phyloP scores from a whole-genome alignment of 1,140 invertebrate genomes.

The Heliconius hewitsoni region DNA sequence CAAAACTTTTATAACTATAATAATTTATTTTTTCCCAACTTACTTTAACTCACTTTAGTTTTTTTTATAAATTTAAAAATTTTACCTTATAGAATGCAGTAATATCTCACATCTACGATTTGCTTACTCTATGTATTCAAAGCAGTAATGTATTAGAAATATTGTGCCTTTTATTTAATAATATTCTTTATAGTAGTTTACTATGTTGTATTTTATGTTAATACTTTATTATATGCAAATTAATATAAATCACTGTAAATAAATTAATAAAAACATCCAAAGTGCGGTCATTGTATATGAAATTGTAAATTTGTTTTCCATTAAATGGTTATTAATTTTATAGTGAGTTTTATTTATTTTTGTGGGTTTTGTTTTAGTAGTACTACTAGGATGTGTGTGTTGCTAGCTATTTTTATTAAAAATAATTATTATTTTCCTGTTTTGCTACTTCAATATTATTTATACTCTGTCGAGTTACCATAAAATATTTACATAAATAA shows the following conservation, averaged over 20 bases:
- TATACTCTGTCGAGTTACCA: too few species aligned
- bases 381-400: too few species aligned
- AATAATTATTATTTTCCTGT: not conserved
- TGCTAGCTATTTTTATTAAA: too few species aligned
- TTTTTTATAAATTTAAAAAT: too few species aligned
- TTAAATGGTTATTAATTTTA: constrained; percentile 48
- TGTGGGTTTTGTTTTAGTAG: not conserved
- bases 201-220: constrained; percentile 27
- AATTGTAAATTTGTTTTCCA: constrained; percentile 53
- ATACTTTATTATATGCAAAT: constrained; percentile 14
- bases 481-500: not conserved
- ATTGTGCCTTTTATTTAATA: constrained; percentile 39
- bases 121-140: constrained; percentile 1
- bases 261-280: constrained; percentile 36
- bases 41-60: too few species aligned
- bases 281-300: constrained; percentile 49
- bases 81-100: not conserved
- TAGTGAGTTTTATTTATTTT: constrained; percentile 32
- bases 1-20: too few species aligned
- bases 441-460: not conserved
- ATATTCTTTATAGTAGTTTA: constrained; percentile 16
- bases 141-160: not conserved
- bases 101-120: not conserved
- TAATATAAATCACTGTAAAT: constrained; percentile 36
- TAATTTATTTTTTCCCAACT: too few species aligned